Evolutionary conservation across 2,797 vertebrate species (phyloP), one percentile per base, ranked within the genome.

Genomic region (Catostomus latipinnis): DNA sequence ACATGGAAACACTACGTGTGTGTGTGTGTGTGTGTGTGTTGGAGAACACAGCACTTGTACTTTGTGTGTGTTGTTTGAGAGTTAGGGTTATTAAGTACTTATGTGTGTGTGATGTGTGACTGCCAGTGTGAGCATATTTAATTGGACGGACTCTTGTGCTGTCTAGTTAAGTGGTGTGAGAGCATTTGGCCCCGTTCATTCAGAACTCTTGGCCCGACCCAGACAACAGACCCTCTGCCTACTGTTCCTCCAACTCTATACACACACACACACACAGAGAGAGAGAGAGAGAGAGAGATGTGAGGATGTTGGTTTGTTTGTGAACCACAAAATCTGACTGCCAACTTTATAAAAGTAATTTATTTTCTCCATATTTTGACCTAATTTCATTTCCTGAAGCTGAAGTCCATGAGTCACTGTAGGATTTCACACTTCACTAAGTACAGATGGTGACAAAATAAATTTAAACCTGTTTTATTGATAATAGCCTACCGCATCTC

Each of bases 51-150:
- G 22, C 22, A 2, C 22, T 22, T 22, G 22, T 22, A 22, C 22
- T 22, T 22, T 22, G 34, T 34, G 34, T 34, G 34, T 34, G 34
- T 34, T 34, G 34, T 34, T 34, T 34, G 34, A 34, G 34, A 34
- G 34, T 34, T 3, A 34, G 34, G 34, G 34, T 56, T 65, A 81
- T 78, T 62, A 9, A 66, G 81, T 67, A 74, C 78, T 85, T 76
- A 76, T 69, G 18, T 66, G 80, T 87, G 72, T 82, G 80, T 84
- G 61, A 73, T 76, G 81, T 84, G 83, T 81, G 80, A 78, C 81
- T 91, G 91, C 92, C 93, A 92, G 82, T 65, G 82, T 79, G 86
- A 91, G 83, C 91, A 93, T 92, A 93, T 93, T 92, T 91, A 85
- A 84, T 67, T 72, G 69, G 71, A 88, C 86, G 90, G 92, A 90